These are phyloP conservation scores for Tortricodes alternella DNA, from an alignment of 2,888 invertebrate species.

Conservation along the genomic window DNA sequence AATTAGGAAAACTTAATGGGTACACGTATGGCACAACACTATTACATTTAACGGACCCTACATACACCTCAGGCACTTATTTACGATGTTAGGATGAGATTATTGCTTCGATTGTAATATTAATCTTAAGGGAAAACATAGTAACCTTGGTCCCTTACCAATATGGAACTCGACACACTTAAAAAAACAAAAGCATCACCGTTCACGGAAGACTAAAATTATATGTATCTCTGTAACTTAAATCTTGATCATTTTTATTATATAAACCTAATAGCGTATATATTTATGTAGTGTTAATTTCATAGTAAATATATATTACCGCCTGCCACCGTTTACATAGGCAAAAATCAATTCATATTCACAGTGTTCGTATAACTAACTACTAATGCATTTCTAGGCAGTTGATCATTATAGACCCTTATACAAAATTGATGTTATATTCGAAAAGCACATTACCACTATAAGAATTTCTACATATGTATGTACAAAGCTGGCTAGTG, in stretches of 20 bases:
- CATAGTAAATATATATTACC: constrained; percentile 11
- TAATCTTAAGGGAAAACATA: constrained; percentile 24
- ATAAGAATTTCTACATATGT: constrained; percentile 48
- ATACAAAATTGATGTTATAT: constrained; percentile 45
- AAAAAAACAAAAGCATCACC: constrained; percentile 4
- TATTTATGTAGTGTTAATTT: constrained; percentile 12
- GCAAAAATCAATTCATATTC: constrained; percentile 38
- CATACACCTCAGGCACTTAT: constrained; percentile 66
- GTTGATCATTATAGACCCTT: constrained; percentile 36
- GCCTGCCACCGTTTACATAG: constrained; percentile 23
- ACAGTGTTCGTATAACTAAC: constrained; percentile 40
- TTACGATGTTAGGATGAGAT: constrained; percentile 42
- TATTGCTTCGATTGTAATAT: constrained; percentile 41
- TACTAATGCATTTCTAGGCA: constrained; percentile 49
- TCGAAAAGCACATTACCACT: constrained; percentile 50
- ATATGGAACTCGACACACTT: constrained; percentile 38
- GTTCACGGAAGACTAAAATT: constrained; percentile 45
- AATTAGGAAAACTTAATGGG: constrained; percentile 37
- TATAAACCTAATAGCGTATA: constrained; percentile 15
- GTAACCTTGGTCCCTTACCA: constrained; percentile 53
- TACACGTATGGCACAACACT: constrained; percentile 57
- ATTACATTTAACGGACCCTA: constrained; percentile 46
- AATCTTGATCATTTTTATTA: constrained; percentile 17
- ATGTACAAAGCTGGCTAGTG: constrained; percentile 59
- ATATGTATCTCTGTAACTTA: constrained; percentile 25